Conservation (phyloP, 2,888 invertebrate genomes). For the Steinernema hermaphroditum region DNA sequence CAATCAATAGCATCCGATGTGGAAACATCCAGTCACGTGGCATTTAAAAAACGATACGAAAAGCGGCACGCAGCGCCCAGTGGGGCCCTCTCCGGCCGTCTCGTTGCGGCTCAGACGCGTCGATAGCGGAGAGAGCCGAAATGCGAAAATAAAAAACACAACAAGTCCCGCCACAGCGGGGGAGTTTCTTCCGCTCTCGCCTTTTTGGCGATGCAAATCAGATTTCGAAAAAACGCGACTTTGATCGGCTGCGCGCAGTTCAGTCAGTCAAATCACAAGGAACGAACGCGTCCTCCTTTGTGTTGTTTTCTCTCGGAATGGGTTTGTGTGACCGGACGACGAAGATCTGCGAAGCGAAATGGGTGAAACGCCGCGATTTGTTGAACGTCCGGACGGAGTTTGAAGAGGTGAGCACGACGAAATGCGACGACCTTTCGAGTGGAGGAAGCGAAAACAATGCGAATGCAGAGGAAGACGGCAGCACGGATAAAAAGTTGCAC, state of each 20-base stretch:
- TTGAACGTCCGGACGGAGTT: not conserved
- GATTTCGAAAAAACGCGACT: not conserved
- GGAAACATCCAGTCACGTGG: too few species aligned
- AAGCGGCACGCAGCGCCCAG: too few species aligned
- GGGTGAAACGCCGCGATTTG: not conserved
- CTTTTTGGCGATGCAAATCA: not conserved
- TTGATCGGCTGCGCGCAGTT: too few species aligned
- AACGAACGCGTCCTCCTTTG: not conserved
- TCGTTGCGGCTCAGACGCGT: not conserved
- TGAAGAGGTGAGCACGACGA: not conserved
- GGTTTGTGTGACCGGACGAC: conserved; percentile 3
- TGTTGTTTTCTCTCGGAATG: not conserved
- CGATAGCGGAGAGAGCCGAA: not conserved
- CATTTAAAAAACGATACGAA: too few species aligned
- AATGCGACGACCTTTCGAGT: not conserved
- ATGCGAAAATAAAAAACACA: not conserved
- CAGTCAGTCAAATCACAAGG: not conserved
- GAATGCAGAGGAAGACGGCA: not conserved
- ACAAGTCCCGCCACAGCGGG: not conserved
- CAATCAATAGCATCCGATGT: too few species aligned
- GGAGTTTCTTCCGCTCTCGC: not conserved
- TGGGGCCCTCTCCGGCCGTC: too few species aligned
- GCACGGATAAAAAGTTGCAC: not conserved
- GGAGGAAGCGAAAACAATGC: not conserved
- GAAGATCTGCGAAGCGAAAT: not conserved